A percentile compares a stretch with the other conserved stretches of the same genome.
Conservation (phyloP, 2,113 vertebrate species). For the Eidolon helvum region DNA sequence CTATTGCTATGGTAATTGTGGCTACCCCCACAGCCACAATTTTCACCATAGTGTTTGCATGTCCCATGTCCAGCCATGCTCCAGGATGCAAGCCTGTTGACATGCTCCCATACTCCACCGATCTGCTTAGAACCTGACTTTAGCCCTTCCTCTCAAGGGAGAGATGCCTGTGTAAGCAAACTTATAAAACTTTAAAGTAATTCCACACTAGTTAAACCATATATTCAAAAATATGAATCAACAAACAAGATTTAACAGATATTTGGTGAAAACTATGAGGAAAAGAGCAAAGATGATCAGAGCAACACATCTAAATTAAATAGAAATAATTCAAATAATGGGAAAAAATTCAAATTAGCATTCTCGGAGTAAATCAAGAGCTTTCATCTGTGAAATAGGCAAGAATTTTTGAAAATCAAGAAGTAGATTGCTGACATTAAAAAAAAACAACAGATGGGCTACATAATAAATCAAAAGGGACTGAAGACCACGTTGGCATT, state of each 20-base stretch:
- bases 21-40: background rate
- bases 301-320: background rate
- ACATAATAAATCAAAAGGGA: background rate
- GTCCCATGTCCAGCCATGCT: background rate
- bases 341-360: background rate
- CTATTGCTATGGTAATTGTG: background rate
- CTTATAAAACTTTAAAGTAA: background rate
- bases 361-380: background rate
- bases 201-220: background rate
- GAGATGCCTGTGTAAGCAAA: background rate
- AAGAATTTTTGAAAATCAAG: slow-evolving; percentile 13
- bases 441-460: background rate
- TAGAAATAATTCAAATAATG: background rate
- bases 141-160: background rate
- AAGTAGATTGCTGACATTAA: background rate
- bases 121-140: background rate
- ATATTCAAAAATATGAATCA: background rate
- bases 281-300: background rate
- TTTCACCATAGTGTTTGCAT: background rate
- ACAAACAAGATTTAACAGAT: background rate
- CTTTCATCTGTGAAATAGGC: background rate
- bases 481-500: background rate
- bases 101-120: accelerated
- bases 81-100: accelerated
- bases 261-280: background rate